Percentiles rank a stretch among this genome's conserved stretches.
These are phyloP conservation scores for Lepidochitona cinerea DNA, from an alignment of 2,888 invertebrate species.

Conservation along the genomic window DNA sequence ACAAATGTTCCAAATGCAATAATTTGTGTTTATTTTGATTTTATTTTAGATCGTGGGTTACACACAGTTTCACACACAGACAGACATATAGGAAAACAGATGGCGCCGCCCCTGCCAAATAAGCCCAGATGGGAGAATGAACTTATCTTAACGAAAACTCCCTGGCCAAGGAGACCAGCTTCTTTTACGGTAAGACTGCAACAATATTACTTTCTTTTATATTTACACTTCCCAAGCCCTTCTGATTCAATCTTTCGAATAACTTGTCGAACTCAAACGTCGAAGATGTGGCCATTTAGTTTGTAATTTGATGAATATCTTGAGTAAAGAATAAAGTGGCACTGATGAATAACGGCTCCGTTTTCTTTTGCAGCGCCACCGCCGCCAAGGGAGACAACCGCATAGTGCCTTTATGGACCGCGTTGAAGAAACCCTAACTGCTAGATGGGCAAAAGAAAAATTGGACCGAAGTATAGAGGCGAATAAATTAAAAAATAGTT, in stretches of 20 bases:
- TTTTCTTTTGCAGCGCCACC: constrained; percentile 62
- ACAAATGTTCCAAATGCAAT: too few relatives aligned
- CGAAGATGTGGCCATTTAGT: too few relatives aligned
- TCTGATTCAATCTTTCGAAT: too few relatives aligned
- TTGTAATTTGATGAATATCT: too few relatives aligned
- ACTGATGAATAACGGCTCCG: too few relatives aligned
- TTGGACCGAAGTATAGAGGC: background rate
- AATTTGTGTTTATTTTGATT: too few relatives aligned
- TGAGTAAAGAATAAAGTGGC: too few relatives aligned
- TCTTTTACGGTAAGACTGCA: constrained; percentile 56
- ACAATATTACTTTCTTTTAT: too few relatives aligned
- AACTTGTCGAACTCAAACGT: too few relatives aligned
- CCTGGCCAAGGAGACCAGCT: constrained; percentile 56
- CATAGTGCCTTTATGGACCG: constrained; percentile 66
- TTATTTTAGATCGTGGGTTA: constrained; percentile 52
- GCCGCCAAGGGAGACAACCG: constrained; percentile 56
- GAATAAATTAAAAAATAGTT: background rate
- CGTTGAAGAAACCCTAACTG: constrained; percentile 48
- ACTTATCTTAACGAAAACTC: constrained; percentile 50
- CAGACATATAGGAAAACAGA: constrained; percentile 52
- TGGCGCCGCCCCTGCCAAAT: constrained; percentile 56
- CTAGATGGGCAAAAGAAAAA: constrained; percentile 53
- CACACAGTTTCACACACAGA: constrained; percentile 44
- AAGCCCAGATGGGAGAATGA: constrained; percentile 54
- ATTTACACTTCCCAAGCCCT: too few relatives aligned